These are phyloP conservation scores for Clamator glandarius DNA, from an alignment of 2,797 vertebrate species.

Conservation along the genomic window DNA sequence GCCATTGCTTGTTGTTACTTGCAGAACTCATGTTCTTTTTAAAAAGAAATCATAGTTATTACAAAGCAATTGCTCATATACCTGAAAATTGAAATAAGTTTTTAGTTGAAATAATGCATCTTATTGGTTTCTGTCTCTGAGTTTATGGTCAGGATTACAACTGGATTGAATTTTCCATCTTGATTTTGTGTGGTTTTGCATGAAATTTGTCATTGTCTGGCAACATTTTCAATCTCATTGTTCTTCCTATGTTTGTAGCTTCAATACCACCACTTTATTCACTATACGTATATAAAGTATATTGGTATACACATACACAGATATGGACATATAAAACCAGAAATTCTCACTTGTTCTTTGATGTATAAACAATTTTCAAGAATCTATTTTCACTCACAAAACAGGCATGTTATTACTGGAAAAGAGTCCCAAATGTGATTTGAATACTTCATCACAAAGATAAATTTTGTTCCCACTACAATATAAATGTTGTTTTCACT, in stretches of 20 bases:
- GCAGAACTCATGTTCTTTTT: background rate
- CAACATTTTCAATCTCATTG: background rate
- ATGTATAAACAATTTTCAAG: background rate
- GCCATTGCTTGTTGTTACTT: background rate
- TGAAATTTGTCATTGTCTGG: background rate
- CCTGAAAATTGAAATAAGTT: background rate
- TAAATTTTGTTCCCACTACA: background rate
- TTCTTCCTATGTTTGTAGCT: background rate
- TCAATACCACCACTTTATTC: background rate
- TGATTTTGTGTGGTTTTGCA: background rate
- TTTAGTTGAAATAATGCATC: background rate
- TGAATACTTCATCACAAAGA: constrained; percentile 3
- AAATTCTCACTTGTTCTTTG: background rate
- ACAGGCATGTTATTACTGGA: background rate
- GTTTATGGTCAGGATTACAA: background rate
- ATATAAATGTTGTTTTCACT: background rate
- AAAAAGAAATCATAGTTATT: background rate
- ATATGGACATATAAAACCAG: background rate
- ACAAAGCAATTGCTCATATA: background rate
- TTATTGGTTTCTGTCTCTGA: background rate
- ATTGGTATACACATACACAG: background rate
- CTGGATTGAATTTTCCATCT: background rate
- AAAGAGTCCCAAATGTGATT: constrained; percentile 1
- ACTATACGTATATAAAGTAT: background rate
- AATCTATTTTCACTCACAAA: constrained; percentile 10